Percentiles rank a stretch among this genome's conserved stretches.
Evolutionary conservation across 2,113 vertebrate genomes (phyloP).

Genomic region (Silurus meridionalis): DNA sequence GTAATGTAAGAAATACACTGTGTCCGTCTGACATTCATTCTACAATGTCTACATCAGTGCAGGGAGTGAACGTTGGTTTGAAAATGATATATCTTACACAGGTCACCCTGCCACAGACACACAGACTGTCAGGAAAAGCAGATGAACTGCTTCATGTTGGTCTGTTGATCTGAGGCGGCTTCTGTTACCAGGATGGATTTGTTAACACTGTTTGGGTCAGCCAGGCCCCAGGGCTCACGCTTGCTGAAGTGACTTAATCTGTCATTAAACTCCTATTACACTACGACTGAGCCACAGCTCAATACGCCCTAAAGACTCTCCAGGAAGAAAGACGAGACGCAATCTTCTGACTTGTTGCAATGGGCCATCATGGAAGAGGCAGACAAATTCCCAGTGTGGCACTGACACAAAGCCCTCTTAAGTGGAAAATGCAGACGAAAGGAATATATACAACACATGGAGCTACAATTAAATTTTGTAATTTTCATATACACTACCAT

Average conservation of each 20-base stretch:
- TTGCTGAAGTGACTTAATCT: constrained; percentile 78
- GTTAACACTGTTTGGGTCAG: constrained; percentile 76
- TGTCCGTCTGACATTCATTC: background rate
- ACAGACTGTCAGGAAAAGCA: constrained; percentile 61
- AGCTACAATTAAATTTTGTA: background rate
- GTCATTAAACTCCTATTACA: constrained; percentile 79
- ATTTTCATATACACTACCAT: constrained; percentile 3
- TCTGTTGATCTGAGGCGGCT: constrained; percentile 72
- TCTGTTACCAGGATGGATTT: constrained; percentile 79
- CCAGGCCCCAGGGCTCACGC: constrained; percentile 70
- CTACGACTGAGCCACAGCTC: constrained; percentile 64
- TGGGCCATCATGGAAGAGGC: constrained; percentile 32
- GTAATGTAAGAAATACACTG: background rate
- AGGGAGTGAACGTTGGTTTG: constrained; percentile 32
- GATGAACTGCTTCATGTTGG: constrained; percentile 64
- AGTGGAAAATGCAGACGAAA: constrained; percentile 1
- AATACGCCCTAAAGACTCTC: constrained; percentile 55
- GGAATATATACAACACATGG: background rate
- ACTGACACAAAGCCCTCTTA: constrained; percentile 14
- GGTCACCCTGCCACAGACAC: constrained; percentile 59
- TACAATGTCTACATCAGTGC: constrained; percentile 50
- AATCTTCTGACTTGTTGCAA: constrained; percentile 46
- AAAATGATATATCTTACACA: constrained; percentile 68
- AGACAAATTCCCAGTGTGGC: constrained; percentile 42
- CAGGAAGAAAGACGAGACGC: constrained; percentile 50